Evolutionary conservation across 2,797 vertebrate species (phyloP).

Genomic region (Salmo trutta): DNA sequence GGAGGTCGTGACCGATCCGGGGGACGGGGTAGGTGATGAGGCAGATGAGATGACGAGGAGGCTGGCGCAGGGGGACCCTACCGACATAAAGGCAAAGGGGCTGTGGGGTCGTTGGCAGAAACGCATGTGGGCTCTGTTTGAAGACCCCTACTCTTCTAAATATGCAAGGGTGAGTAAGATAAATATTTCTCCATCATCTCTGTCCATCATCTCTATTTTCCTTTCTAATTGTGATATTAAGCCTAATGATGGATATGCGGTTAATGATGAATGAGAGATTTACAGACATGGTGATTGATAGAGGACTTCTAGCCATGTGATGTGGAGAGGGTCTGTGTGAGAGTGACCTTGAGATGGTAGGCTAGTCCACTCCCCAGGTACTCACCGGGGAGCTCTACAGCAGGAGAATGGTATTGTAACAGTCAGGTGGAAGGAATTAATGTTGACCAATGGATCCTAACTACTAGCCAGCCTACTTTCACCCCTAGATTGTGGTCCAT

Average conservation of each 20-base stretch:
- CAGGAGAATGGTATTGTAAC: conserved; percentile 15
- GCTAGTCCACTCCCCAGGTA: neutral
- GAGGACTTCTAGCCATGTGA: conserved; percentile 2
- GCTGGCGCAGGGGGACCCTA: conserved; percentile 91
- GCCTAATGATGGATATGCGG: conserved; percentile 15
- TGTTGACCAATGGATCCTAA: conserved; percentile 20
- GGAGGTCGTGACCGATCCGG: conserved; percentile 79
- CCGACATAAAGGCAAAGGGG: conserved; percentile 83
- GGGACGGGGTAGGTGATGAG: conserved; percentile 91
- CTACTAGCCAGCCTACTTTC: neutral
- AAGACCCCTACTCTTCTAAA: conserved; percentile 98
- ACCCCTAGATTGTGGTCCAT: neutral
- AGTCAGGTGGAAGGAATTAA: conserved; percentile 7
- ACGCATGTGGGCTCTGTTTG: conserved; percentile 95
- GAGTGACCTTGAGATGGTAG: conserved; percentile 62
- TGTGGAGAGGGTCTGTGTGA: conserved; percentile 27
- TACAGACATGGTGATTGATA: conserved; percentile 13
- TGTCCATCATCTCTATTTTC: neutral
- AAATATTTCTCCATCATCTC: neutral
- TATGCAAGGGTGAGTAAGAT: conserved; percentile 93
- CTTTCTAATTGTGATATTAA: conserved; percentile 4
- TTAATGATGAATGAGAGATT: conserved; percentile 24
- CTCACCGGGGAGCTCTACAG: conserved; percentile 40
- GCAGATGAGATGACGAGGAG: conserved; percentile 95
- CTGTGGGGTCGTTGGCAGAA: conserved; percentile 95